Conservation (phyloP, 2,888 invertebrate species). For the Melanophora roralis region DNA sequence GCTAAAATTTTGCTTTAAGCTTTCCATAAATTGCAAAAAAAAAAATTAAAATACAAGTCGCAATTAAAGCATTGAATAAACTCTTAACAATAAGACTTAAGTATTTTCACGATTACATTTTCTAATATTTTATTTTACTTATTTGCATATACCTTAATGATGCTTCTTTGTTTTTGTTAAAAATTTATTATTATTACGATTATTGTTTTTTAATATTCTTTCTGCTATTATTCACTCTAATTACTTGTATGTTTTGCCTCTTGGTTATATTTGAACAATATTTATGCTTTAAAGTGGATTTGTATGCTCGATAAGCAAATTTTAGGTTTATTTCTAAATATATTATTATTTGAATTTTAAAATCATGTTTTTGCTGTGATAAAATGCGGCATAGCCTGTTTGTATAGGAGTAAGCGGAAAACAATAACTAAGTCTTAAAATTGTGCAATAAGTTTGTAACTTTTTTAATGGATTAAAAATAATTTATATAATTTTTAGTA, state of each 20-base stretch:
- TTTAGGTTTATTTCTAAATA: not conserved
- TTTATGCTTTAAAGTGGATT: slow-evolving; percentile 42
- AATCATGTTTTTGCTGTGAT: not conserved
- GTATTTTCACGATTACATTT: no score
- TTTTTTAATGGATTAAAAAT: slow-evolving; percentile 28
- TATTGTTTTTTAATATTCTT: slow-evolving; percentile 3
- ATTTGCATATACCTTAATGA: slow-evolving; percentile 9
- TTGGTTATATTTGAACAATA: slow-evolving; percentile 34
- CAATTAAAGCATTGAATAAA: no score
- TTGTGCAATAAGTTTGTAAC: slow-evolving; percentile 18
- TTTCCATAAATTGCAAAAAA: no score
- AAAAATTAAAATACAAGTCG: no score
- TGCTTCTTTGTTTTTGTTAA: not conserved
- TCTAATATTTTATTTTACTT: no score
- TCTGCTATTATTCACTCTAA: slow-evolving; percentile 14
- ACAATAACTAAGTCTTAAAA: not conserved
- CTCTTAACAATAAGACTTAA: no score
- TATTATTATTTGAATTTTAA: slow-evolving; percentile 24
- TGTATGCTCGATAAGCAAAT: not conserved
- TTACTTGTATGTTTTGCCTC: slow-evolving; percentile 35
- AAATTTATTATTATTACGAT: slow-evolving; percentile 29
- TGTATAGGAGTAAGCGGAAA: not conserved
- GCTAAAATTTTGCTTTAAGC: no score
- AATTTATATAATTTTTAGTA: slow-evolving; percentile 14
- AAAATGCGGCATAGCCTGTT: not conserved